Evolutionary conservation across 2,888 invertebrate species (phyloP), one percentile per base, ranked within the genome.

Genomic region (Onthophagus sagittarius): DNA sequence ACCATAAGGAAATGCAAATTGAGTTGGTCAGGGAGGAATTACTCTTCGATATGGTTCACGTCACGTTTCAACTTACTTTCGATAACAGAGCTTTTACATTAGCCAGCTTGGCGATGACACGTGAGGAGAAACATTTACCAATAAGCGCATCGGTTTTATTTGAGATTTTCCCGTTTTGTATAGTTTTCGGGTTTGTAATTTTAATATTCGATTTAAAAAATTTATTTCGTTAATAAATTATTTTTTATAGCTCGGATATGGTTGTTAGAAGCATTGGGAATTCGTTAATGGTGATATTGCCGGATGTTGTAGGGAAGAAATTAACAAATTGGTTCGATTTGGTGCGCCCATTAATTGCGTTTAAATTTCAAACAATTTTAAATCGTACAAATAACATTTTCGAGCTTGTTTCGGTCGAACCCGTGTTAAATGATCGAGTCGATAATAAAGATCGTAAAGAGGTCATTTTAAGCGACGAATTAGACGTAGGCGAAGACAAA

Each of bases 131-230:
- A 84, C 94, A 94, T 84, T 86, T 96, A 78, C 96, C 96, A 5
- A 94, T 96, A 78, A 93, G 93, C 82, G 95, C 96, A 0, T 93
- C 94, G 7, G 93, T 97, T 31, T 88, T 98, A 67, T 97, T 98
- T 81, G 97, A 98, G 84, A 96, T 98, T 82, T 99, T 99, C 84
- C 98, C 99, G 0, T 99, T 99, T 88, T 97, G 97, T 86, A 94
- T 99, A 78, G 97, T 98, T 63, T 98, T 98, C 85, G 95, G 96
- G 93, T 95, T 86, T 88, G 90, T 87, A 74, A 65, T 33, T 31
- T 62, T 39, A 9, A 53, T 69, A 15, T 33, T 1, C 9, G 11
- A 53, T 53, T 53, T 53, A 9, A 2, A 53, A 53, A 53, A 4
- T n/a, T 15, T 11, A 64, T 64, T 23, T n/a, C n/a, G n/a, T n/a